These are phyloP conservation scores for Sciurus vulgaris DNA, from an alignment of 2,797 vertebrate genomes.

Conservation along the genomic window DNA sequence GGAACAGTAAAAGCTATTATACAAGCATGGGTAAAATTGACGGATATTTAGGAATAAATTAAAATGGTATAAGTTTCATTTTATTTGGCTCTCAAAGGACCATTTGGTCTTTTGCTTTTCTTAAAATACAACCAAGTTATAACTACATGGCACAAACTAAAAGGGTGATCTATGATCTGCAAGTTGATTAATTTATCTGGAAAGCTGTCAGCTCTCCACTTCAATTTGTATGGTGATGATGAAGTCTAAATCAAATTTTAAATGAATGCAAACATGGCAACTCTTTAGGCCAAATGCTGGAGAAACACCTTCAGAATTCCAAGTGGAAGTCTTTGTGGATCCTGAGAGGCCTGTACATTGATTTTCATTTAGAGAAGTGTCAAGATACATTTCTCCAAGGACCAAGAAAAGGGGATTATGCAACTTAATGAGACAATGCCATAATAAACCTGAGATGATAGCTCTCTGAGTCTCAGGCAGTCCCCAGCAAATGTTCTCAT, in stretches of 20 bases:
- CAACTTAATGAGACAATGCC: not conserved
- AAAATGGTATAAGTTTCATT: constrained; percentile 55
- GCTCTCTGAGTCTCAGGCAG: not conserved
- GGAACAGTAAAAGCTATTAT: not conserved
- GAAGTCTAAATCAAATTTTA: constrained; percentile 54
- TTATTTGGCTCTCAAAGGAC: constrained; percentile 47
- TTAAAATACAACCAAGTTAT: constrained; percentile 41
- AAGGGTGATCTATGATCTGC: not conserved
- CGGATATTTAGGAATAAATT: constrained; percentile 37
- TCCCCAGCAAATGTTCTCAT: constrained; percentile 42
- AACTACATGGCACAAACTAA: constrained; percentile 37
- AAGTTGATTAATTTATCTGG: constrained; percentile 64
- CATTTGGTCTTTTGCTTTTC: constrained; percentile 55
- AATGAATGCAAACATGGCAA: constrained; percentile 51
- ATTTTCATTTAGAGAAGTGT: constrained; percentile 73
- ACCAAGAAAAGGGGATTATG: constrained; percentile 56
- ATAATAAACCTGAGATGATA: constrained; percentile 30
- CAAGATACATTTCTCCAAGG: constrained; percentile 61
- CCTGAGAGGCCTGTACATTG: constrained; percentile 59
- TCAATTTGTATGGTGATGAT: not conserved
- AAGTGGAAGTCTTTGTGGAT: constrained; percentile 72
- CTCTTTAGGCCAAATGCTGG: constrained; percentile 55
- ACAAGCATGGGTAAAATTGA: not conserved
- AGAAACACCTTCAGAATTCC: constrained; percentile 63
- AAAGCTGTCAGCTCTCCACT: constrained; percentile 51